These are phyloP conservation scores for Dipodomys merriami DNA, from an alignment of 2,113 vertebrate species.

Conservation along the genomic window DNA sequence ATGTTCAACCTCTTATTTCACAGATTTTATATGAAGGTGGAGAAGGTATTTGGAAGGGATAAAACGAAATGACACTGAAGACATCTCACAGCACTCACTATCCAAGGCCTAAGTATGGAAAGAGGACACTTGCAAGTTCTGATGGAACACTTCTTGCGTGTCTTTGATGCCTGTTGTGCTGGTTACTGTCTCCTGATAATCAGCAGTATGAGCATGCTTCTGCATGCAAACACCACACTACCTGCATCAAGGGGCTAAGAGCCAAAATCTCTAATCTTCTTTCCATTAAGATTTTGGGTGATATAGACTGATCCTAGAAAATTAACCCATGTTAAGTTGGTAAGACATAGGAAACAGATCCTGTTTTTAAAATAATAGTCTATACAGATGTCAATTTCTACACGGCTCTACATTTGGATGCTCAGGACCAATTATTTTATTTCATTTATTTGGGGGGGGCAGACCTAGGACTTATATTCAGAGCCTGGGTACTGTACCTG, in stretches of 20 bases:
- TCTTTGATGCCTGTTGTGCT: not conserved
- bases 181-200: not conserved
- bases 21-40: not conserved
- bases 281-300: not conserved
- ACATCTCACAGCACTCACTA: not conserved
- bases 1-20: not conserved
- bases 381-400: not conserved
- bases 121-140: not conserved
- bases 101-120: not conserved
- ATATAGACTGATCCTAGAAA: not conserved
- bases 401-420: not conserved
- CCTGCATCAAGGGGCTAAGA: not conserved
- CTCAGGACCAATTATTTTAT: too few relatives aligned
- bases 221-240: accelerated
- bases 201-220: not conserved
- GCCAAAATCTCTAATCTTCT: not conserved
- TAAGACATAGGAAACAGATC: not conserved
- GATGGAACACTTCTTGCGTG: not conserved
- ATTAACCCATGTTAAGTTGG: not conserved
- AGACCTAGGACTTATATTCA: too few relatives aligned
- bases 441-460: too few relatives aligned
- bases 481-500: too few relatives aligned
- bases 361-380: not conserved
- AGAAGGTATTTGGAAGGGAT: not conserved
- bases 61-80: not conserved